Percentiles rank a stretch among this genome's conserved stretches.
These are phyloP conservation scores for Drosophila serrata DNA, from an alignment of 1,140 invertebrate genomes.

Conservation along the genomic window DNA sequence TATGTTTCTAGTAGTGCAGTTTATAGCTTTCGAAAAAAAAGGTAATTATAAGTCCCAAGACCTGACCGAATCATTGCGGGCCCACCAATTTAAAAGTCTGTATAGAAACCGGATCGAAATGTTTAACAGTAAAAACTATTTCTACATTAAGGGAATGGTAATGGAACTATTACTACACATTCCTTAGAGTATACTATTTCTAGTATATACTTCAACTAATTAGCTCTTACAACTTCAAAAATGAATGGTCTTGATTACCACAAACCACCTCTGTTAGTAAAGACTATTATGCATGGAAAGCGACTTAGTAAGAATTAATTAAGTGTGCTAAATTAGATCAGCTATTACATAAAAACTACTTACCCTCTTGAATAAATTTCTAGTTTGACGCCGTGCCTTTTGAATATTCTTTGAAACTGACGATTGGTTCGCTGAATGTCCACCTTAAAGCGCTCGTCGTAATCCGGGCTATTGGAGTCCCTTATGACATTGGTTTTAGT, in stretches of 20 bases:
- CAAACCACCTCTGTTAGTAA: slow-evolving; percentile 23
- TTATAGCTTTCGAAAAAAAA: not conserved
- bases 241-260: not conserved
- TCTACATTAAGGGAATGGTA: not conserved
- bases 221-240: not conserved
- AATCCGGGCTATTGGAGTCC: slow-evolving; percentile 95
- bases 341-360: slow-evolving; percentile 80
- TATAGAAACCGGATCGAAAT: not conserved
- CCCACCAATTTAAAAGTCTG: not conserved
- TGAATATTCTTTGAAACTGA: slow-evolving; percentile 93
- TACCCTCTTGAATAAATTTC: slow-evolving; percentile 97
- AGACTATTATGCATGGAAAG: slow-evolving; percentile 42
- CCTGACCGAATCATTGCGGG: not conserved
- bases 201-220: not conserved
- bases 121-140: not conserved
- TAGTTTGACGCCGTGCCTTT: slow-evolving; percentile 94
- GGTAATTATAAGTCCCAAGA: not conserved
- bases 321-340: not conserved
- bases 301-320: slow-evolving; percentile 24
- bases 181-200: not conserved
- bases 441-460: slow-evolving; percentile 92
- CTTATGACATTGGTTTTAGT: slow-evolving; percentile 92
- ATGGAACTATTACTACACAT: not conserved
- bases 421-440: slow-evolving; percentile 92
- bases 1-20: not conserved